phyloP scores from a whole-genome alignment of 2,888 invertebrate species.

The Aphidoletes aphidimyza region DNA sequence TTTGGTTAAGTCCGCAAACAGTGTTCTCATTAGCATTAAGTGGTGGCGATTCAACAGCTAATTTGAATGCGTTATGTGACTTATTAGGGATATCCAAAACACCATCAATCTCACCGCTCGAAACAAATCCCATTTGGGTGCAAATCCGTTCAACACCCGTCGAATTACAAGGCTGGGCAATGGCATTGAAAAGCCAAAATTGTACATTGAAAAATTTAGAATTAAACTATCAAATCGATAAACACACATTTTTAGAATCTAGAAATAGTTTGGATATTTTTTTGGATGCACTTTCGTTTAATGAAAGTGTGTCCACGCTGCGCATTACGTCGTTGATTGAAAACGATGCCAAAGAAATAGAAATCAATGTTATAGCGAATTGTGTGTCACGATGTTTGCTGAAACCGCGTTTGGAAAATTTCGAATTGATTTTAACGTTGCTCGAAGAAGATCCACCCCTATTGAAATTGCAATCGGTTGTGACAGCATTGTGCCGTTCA shows the following conservation, averaged over 20 bases:
- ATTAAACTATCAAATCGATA: conserved; percentile 68
- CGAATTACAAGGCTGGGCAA: conserved; percentile 69
- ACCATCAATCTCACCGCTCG: conserved; percentile 65
- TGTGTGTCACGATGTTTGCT: conserved; percentile 67
- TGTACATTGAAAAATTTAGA: conserved; percentile 68
- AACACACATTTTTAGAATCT: conserved; percentile 63
- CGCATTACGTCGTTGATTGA: conserved; percentile 69
- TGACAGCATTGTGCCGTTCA: conserved; percentile 67
- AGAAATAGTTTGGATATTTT: conserved; percentile 67
- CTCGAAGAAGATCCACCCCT: conserved; percentile 69
- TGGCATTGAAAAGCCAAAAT: conserved; percentile 67
- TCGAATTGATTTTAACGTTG: conserved; percentile 69
- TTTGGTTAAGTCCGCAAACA: conserved; percentile 69
- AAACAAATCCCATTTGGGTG: conserved; percentile 62
- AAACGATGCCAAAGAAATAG: conserved; percentile 68
- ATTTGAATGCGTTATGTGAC: conserved; percentile 68
- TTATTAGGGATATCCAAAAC: conserved; percentile 67
- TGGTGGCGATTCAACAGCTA: conserved; percentile 69
- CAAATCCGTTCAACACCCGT: conserved; percentile 67
- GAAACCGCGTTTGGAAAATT: conserved; percentile 68
- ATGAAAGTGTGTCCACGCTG: conserved; percentile 69
- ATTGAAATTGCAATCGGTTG: conserved; percentile 68
- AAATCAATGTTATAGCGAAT: conserved; percentile 67
- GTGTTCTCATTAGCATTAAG: conserved; percentile 69
- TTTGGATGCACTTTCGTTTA: conserved; percentile 67